Evolutionary conservation across 2,888 invertebrate species (phyloP).

Genomic region (Ectobius pallidus): DNA sequence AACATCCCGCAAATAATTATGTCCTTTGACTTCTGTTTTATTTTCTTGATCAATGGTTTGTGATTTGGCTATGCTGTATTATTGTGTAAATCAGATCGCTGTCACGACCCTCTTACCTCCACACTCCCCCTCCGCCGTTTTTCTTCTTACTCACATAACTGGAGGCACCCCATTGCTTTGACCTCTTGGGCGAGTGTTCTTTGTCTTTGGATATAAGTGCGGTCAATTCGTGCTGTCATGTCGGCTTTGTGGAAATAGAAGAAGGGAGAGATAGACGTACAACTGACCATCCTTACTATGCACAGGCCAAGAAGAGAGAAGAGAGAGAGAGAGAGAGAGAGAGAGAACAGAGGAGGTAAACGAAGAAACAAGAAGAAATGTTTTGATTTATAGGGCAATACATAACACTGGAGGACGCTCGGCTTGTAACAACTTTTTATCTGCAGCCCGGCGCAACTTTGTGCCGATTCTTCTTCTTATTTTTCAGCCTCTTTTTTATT

Average conservation of each 20-base stretch:
- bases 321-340: no score
- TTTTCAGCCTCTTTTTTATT: conserved; percentile 8
- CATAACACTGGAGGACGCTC: conserved; percentile 40
- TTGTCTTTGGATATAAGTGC: conserved; percentile 24
- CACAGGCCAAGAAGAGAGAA: neutral
- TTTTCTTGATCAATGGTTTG: no score
- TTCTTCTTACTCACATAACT: neutral
- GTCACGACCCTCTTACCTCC: no score
- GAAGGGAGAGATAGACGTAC: conserved; percentile 4
- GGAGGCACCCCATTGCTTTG: neutral
- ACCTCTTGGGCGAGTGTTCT: conserved; percentile 13
- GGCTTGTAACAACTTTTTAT: conserved; percentile 32
- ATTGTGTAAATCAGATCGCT: no score
- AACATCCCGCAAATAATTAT: no score
- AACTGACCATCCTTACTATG: conserved; percentile 16
- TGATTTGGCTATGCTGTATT: no score
- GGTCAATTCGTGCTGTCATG: conserved; percentile 26
- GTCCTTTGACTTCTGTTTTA: no score
- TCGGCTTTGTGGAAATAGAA: conserved; percentile 11
- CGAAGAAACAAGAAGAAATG: conserved; percentile 22
- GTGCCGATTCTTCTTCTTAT: conserved; percentile 31
- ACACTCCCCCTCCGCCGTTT: no score
- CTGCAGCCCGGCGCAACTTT: conserved; percentile 34
- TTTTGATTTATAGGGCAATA: conserved; percentile 42
- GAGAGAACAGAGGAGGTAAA: neutral